Base-by-base conservation (phyloP, 2,113 vertebrate species). In the Triplophysa rosa region DNA sequence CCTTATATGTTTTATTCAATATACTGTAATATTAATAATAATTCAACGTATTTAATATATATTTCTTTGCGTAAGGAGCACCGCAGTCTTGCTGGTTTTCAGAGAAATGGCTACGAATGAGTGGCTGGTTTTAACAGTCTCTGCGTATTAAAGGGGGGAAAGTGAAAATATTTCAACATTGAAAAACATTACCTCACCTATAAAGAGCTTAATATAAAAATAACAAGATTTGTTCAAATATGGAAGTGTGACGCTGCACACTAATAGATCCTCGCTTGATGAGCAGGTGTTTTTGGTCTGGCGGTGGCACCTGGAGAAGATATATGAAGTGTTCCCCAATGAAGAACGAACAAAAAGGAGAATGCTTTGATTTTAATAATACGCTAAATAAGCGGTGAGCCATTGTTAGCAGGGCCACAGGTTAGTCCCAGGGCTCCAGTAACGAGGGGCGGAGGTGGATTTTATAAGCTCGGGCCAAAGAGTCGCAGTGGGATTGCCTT, bases 291-390 rank as follows among this genome's bases (percentile, higher is more conserved):
- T 64, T 24, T 66, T 24, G 59, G 40, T 80, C 29, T 80, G 67
- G 67, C 67, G 65, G 40, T 2, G n/a, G 54, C 82, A 84, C 69
- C 75, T 79, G 79, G 69, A 21, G 58, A 58, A 78, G 33, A 21
- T 67, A 79, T 66, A 79, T 33, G 67, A 82, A 33, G 66, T 72
- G 71, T 76, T 75, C 42, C 64, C 24, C 73, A 74, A 79, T 71
- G 42, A 45, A 79, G 63, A 58, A 47, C 42, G 65, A 66, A 52
- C 64, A 59, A 75, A 68, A 23, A 66, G 26, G 64, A 84, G 61
- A 82, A 79, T 79, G 63, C 83, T 79, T 82, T 79, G 76, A 79
- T 70, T 82, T 81, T 69, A 67, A 84, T 75, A 59, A 73, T 64
- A 37, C 76, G 33, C 73, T 77, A 67, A 80, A 77, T 83, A 61